phyloP scores from a whole-genome alignment of 2,888 invertebrate species.

The Rugalucina vietnamica region DNA sequence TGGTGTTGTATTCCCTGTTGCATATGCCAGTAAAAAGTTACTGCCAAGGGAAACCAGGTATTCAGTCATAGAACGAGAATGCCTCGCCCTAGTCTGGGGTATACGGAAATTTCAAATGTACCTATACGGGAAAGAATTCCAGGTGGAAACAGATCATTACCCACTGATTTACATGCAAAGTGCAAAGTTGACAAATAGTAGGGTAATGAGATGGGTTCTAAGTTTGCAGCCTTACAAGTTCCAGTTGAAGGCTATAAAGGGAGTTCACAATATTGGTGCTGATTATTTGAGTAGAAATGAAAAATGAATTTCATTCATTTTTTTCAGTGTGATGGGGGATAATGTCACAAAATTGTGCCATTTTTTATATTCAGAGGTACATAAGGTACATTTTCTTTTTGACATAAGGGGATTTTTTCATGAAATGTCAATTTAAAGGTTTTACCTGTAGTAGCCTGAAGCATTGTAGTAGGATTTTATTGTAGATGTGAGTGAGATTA shows the following conservation, averaged over 20 bases:
- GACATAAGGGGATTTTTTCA: too few species aligned
- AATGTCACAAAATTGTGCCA: background rate
- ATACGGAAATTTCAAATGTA: conserved; percentile 56
- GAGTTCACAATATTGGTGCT: conserved; percentile 34
- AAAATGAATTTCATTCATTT: background rate
- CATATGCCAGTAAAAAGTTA: conserved; percentile 62
- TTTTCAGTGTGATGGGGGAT: background rate
- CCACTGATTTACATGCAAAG: conserved; percentile 52
- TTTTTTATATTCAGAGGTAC: too few species aligned
- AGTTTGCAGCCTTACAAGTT: conserved; percentile 42
- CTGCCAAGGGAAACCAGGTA: conserved; percentile 44
- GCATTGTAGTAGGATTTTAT: too few species aligned
- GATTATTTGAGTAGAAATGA: conserved; percentile 19
- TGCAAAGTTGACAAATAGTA: conserved; percentile 43
- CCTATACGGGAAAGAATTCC: conserved; percentile 54
- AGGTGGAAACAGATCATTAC: conserved; percentile 61
- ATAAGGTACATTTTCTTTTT: too few species aligned
- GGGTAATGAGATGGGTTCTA: conserved; percentile 63
- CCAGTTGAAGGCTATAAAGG: conserved; percentile 37
- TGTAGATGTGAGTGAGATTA: too few species aligned
- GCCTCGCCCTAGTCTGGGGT: conserved; percentile 60
- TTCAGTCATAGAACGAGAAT: conserved; percentile 61
- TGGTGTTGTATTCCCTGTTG: conserved; percentile 49
- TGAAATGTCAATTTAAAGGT: too few species aligned
- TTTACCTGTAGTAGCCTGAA: too few species aligned